A percentile compares a stretch with the other conserved stretches of the same genome.
Conservation (phyloP, 2,797 vertebrate genomes). For the Leptodactylus fallax region DNA sequence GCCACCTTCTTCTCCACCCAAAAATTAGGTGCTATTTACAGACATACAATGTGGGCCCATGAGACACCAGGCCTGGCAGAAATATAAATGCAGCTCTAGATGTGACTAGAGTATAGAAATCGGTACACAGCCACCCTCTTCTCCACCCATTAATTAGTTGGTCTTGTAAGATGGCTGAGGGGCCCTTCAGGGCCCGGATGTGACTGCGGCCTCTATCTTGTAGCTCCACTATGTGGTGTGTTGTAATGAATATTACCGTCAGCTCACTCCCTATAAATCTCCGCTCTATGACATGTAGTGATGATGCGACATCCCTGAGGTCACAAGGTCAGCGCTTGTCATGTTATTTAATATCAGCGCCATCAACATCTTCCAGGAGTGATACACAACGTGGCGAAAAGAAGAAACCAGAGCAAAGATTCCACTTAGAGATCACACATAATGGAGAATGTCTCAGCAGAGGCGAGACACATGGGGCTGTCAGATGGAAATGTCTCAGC, state of each 20-base stretch:
- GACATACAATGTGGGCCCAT: no score
- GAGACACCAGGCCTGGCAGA: neutral
- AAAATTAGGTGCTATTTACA: no score
- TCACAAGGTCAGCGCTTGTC: neutral
- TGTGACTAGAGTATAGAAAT: no score
- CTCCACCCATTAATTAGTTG: no score
- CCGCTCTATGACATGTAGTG: neutral
- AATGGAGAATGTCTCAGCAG: constrained; percentile 6
- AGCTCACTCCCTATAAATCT: neutral
- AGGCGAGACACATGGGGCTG: neutral
- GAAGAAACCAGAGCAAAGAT: neutral
- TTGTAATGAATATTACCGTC: neutral
- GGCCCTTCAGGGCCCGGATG: neutral
- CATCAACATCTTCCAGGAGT: neutral
- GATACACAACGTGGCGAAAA: neutral
- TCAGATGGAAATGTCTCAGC: neutral
- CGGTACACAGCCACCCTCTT: no score
- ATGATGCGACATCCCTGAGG: neutral
- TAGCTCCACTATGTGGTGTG: neutral
- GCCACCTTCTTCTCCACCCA: no score
- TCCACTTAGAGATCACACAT: constrained; percentile 4
- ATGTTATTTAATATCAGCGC: neutral
- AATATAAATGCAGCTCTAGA: no score
- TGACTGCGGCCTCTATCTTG: neutral
- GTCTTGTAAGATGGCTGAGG: neutral